Conservation (phyloP, 2,113 vertebrate genomes). For the Toxotes chatareus region DNA sequence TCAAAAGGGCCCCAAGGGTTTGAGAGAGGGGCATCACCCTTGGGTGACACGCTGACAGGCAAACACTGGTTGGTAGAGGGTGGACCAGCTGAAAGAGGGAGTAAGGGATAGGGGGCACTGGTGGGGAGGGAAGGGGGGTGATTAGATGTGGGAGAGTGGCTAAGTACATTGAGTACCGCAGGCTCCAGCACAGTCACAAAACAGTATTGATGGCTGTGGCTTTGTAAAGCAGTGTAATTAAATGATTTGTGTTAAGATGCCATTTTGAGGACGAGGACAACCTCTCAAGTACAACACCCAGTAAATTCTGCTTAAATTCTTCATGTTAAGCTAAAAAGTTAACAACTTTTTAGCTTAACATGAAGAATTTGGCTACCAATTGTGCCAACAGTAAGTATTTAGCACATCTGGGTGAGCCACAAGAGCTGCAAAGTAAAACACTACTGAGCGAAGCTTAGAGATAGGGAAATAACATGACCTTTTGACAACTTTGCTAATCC, state of each 20-base stretch:
- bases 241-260: constrained; percentile 50
- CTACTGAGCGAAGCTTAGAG: constrained; percentile 3
- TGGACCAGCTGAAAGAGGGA: constrained; percentile 48
- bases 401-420: constrained; percentile 21
- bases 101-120: constrained; percentile 31
- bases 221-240: constrained; percentile 33
- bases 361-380: constrained; percentile 63
- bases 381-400: constrained; percentile 61
- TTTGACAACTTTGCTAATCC: constrained; percentile 13
- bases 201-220: constrained; percentile 28
- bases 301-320: constrained; percentile 39
- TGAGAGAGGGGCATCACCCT: constrained; percentile 76
- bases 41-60: constrained; percentile 73
- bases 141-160: constrained; percentile 49
- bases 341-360: too few species aligned
- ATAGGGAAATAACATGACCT: not conserved
- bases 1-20: constrained; percentile 78
- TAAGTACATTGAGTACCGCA: constrained; percentile 35
- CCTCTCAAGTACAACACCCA: constrained; percentile 31
- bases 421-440: constrained; percentile 46
- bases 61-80: constrained; percentile 66
- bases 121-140: not conserved
- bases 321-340: constrained; percentile 61
- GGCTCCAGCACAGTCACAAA: constrained; percentile 40
- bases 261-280: constrained; percentile 45